Base-by-base conservation (phyloP, 2,888 invertebrate genomes). In the Gasteruption jaculator region DNA sequence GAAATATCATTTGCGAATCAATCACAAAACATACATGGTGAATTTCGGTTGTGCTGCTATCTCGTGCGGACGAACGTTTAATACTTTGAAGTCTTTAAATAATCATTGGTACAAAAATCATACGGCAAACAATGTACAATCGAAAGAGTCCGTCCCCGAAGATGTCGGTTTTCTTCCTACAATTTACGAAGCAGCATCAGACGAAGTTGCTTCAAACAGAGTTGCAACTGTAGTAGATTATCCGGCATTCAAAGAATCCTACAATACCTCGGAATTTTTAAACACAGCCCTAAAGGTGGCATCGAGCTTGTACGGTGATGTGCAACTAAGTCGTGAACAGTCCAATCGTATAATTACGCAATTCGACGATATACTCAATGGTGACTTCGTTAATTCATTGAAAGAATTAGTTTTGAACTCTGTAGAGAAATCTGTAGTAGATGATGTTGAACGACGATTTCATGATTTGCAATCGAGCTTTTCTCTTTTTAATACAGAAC, bases 11-110 rank as follows among this genome's bases (percentile, higher is more conserved):
- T 29, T 30, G 19, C 16, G 29, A 11, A 14, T 16, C 19, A 16
- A 14, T 30, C 30, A 38, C 19, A 38, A 38, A 19, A 18, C 27
- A 15, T 7, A 16, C 11, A 19, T 38, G 10, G 12, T 29, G 20
- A 29, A 15, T 19, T 38, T 15, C 19, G 29, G 20, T 21, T 38
- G 38, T 10, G 18, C 14, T 27, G n/a, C 29, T n/a, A 11, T 31
- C 21, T 29, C 31, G 18, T 38, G 38, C 18, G n/a, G 15, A 8
- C 19, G 38, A 38, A 20, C 20, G 15, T 38, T 38, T 12, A 11
- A 5, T 31, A 31, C 30, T 5, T 38, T 38, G 21, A 38, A 38
- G 4, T 38, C 38, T 14, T 31, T 31, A 16, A 29, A 31, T 26
- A 22, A 37, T 15, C 37, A 38, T 30, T 12, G 15, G 4, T n/a